phyloP scores from a whole-genome alignment of 2,888 invertebrate species.

The Panzeria rudis region DNA sequence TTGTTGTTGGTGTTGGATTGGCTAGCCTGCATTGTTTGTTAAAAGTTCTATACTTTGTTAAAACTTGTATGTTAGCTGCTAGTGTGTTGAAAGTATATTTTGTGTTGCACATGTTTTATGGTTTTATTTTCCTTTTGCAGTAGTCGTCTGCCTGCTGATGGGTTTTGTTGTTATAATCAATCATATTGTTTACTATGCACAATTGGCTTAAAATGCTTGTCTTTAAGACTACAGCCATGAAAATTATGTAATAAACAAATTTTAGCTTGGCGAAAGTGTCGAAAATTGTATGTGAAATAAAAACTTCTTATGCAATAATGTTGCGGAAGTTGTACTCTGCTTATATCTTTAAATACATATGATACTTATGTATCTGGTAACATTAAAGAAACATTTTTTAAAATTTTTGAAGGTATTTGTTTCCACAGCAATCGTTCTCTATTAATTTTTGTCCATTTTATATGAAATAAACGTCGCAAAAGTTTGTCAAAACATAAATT shows the following conservation, averaged over 20 bases:
- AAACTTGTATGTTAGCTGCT: background rate
- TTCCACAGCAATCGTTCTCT: too few relatives aligned
- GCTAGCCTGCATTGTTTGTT: constrained; percentile 32
- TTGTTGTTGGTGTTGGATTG: constrained; percentile 3
- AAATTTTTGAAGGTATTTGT: too few relatives aligned
- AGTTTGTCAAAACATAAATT: too few relatives aligned
- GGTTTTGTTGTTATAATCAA: constrained; percentile 69
- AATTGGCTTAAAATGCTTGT: constrained; percentile 66
- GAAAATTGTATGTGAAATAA: too few relatives aligned
- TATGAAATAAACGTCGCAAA: too few relatives aligned
- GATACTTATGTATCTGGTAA: too few relatives aligned
- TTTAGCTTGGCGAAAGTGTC: too few relatives aligned
- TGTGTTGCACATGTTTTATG: constrained; percentile 57
- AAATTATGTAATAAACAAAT: constrained; percentile 18
- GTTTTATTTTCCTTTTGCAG: constrained; percentile 26
- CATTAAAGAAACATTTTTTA: too few relatives aligned
- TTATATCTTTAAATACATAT: too few relatives aligned
- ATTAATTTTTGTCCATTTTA: too few relatives aligned
- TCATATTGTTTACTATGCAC: constrained; percentile 72
- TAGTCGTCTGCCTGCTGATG: constrained; percentile 32
- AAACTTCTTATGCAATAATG: too few relatives aligned
- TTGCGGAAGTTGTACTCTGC: too few relatives aligned
- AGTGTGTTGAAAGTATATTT: constrained; percentile 49
- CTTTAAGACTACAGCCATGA: constrained; percentile 40
- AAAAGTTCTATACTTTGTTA: constrained; percentile 3